Evolutionary conservation across 2,888 invertebrate species (phyloP).

Genomic region (Minunthozetes semirufus): DNA sequence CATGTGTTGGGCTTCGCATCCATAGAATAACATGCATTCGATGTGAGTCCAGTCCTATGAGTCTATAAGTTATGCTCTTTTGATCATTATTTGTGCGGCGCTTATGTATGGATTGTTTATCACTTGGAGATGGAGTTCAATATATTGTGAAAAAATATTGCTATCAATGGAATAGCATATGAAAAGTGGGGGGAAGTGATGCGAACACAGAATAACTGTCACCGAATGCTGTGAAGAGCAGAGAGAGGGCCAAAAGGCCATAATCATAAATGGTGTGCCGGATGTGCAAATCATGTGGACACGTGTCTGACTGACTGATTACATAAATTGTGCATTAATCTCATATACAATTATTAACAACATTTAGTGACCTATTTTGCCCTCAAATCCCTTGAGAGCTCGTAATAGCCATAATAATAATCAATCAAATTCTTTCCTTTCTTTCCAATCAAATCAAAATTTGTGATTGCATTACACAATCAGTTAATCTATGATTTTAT

Average conservation of each 20-base stretch:
- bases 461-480: constrained; percentile 10
- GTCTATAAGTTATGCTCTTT: constrained; percentile 16
- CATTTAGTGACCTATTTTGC: constrained; percentile 17
- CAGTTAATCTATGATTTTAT: neutral
- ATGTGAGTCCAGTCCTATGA: neutral
- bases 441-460: neutral
- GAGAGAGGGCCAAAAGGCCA: neutral
- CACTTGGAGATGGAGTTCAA: neutral
- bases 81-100: constrained; percentile 28
- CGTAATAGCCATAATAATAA: constrained; percentile 10
- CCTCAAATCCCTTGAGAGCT: constrained; percentile 16
- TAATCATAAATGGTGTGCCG: constrained; percentile 21
- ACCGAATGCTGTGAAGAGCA: constrained; percentile 8
- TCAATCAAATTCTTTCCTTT: constrained; percentile 5
- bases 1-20: constrained; percentile 24
- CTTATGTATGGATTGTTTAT: constrained; percentile 30
- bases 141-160: constrained; percentile 12
- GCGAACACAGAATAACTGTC: neutral
- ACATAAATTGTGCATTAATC: constrained; percentile 30
- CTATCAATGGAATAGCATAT: neutral
- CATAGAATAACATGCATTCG: neutral
- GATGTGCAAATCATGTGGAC: constrained; percentile 31
- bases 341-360: constrained; percentile 11
- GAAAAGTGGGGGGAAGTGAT: neutral
- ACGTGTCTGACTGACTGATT: constrained; percentile 26